A percentile compares a stretch with the other conserved stretches of the same genome.
Evolutionary conservation across 2,113 vertebrate genomes (phyloP).

Genomic region (Pheucticus melanocephalus): DNA sequence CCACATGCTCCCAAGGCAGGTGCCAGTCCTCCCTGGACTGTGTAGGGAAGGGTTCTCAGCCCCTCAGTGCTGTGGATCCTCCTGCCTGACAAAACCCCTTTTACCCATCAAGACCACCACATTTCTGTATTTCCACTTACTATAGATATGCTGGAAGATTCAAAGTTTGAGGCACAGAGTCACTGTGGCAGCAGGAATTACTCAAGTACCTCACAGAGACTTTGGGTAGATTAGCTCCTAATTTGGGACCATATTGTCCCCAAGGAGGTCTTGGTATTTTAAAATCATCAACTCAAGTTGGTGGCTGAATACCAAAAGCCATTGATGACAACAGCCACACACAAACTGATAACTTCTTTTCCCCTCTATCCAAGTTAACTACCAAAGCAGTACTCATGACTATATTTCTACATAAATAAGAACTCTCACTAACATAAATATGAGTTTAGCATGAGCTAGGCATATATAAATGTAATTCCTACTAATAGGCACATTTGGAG

Average conservation of each 20-base stretch:
- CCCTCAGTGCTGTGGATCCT: neutral
- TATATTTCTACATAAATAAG: neutral
- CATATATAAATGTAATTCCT: neutral
- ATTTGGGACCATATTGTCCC: neutral
- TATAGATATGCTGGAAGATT: neutral
- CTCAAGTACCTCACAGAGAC: neutral
- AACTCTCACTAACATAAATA: slow-evolving; percentile 16
- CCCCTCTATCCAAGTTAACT: neutral
- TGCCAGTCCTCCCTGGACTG: neutral
- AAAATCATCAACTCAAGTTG: neutral
- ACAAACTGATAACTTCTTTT: neutral
- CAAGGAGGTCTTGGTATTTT: neutral
- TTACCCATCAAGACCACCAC: neutral
- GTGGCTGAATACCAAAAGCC: neutral
- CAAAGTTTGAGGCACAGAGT: neutral
- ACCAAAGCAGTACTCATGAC: neutral
- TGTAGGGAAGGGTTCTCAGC: neutral
- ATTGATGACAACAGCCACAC: neutral
- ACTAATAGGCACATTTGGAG: neutral
- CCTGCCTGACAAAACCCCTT: neutral
- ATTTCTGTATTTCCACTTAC: neutral
- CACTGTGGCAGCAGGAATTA: neutral
- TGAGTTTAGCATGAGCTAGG: neutral
- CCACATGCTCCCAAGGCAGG: neutral
- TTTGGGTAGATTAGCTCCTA: neutral